Evolutionary conservation across 2,888 invertebrate genomes (phyloP).

Genomic region (Epirrita christyi): DNA sequence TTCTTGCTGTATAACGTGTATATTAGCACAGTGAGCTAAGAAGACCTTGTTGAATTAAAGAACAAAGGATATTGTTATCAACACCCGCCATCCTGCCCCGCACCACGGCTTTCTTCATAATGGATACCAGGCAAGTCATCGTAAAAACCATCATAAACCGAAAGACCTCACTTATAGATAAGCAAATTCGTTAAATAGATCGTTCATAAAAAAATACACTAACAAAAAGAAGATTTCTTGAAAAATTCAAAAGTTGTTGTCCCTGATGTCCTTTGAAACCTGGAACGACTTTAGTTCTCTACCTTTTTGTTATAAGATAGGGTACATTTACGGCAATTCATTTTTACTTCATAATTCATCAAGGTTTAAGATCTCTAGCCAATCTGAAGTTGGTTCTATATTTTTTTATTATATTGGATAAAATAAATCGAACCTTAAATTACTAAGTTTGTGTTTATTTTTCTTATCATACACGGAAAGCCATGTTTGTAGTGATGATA

Average conservation of each 20-base stretch:
- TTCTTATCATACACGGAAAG: too few relatives aligned
- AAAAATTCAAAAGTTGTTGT: neutral
- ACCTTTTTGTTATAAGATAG: neutral
- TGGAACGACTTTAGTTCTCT: neutral
- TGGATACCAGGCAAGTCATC: constrained; percentile 67
- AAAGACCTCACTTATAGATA: constrained; percentile 32
- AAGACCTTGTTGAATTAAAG: constrained; percentile 59
- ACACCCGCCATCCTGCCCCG: constrained; percentile 47
- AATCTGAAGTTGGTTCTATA: neutral
- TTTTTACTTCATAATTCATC: neutral
- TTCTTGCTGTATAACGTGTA: constrained; percentile 61
- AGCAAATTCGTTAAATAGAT: constrained; percentile 26
- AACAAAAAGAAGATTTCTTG: neutral
- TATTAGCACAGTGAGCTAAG: constrained; percentile 70
- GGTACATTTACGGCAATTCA: neutral
- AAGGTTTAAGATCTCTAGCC: neutral
- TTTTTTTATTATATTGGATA: too few relatives aligned
- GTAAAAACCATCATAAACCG: constrained; percentile 36
- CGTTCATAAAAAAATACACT: constrained; percentile 12
- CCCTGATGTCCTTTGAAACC: neutral
- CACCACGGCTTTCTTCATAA: constrained; percentile 53
- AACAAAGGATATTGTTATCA: constrained; percentile 63
- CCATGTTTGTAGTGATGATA: too few relatives aligned
- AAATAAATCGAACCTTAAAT: too few relatives aligned
- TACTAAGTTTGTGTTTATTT: too few relatives aligned